Percentiles rank a stretch among this genome's conserved stretches.
Conservation (phyloP, 2,113 vertebrate species). For the Equus przewalskii region DNA sequence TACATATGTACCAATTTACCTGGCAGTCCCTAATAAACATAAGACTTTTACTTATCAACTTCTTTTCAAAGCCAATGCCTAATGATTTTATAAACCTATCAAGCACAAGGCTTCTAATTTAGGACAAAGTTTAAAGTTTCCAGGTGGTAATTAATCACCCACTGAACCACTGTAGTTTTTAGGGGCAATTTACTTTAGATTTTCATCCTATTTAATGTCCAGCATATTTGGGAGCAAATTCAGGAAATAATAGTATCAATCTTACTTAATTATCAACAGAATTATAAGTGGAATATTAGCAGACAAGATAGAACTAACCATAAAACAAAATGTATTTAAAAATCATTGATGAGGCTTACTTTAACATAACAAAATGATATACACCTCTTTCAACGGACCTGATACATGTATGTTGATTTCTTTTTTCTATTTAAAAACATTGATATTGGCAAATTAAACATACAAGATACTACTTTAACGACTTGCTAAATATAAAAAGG, state of each 20-base stretch:
- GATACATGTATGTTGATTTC: background rate
- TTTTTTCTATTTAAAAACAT: slow-evolving; percentile 12
- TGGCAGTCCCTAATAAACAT: background rate
- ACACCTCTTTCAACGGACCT: background rate
- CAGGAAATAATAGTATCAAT: background rate
- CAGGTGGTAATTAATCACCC: background rate
- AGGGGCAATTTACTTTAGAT: background rate
- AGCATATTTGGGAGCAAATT: background rate
- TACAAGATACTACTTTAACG: background rate
- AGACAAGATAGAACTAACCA: background rate
- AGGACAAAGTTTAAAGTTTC: background rate
- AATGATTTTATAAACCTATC: slow-evolving; percentile 4
- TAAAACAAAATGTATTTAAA: background rate
- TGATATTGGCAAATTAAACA: background rate
- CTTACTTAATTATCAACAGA: background rate
- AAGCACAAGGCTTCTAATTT: background rate
- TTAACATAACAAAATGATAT: background rate
- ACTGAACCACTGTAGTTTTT: background rate
- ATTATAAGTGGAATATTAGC: background rate
- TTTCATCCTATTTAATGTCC: background rate
- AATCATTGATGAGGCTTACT: background rate
- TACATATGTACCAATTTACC: too few species aligned
- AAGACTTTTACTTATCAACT: slow-evolving; percentile 19
- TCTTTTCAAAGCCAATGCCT: slow-evolving; percentile 2
- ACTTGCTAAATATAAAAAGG: background rate